These are phyloP conservation scores for Bombus consobrinus DNA, from an alignment of 1,140 invertebrate genomes.

Conservation along the genomic window DNA sequence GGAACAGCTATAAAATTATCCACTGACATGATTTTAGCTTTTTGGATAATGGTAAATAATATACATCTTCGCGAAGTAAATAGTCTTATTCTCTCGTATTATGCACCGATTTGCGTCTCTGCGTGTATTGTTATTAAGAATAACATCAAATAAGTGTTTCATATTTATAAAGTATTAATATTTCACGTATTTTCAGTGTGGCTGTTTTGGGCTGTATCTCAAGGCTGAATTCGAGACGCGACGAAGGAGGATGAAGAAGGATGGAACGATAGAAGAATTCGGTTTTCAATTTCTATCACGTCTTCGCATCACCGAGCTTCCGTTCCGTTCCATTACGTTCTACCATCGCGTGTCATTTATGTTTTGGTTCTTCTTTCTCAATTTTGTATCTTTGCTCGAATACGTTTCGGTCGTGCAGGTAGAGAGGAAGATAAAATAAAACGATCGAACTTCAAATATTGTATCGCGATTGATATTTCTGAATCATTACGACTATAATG, in stretches of 20 bases:
- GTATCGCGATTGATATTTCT: background rate
- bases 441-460: background rate
- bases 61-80: too few relatives aligned
- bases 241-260: background rate
- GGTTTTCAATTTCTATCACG: constrained; percentile 73
- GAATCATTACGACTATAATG: background rate
- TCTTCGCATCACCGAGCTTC: constrained; percentile 36
- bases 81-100: too few relatives aligned
- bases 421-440: background rate
- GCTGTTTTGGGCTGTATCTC: background rate
- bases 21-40: too few relatives aligned
- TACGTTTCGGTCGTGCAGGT: background rate
- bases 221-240: background rate
- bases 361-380: background rate
- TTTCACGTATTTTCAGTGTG: background rate
- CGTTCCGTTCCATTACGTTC: constrained; percentile 12
- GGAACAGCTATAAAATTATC: background rate
- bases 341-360: background rate
- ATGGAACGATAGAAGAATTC: constrained; percentile 14
- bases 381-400: background rate
- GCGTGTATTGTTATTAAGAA: background rate
- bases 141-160: background rate
- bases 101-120: background rate
- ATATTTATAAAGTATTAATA: background rate
- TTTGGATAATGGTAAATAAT: too few relatives aligned